Evolutionary conservation across 2,888 invertebrate genomes (phyloP).

Genomic region (Tachina lurida): DNA sequence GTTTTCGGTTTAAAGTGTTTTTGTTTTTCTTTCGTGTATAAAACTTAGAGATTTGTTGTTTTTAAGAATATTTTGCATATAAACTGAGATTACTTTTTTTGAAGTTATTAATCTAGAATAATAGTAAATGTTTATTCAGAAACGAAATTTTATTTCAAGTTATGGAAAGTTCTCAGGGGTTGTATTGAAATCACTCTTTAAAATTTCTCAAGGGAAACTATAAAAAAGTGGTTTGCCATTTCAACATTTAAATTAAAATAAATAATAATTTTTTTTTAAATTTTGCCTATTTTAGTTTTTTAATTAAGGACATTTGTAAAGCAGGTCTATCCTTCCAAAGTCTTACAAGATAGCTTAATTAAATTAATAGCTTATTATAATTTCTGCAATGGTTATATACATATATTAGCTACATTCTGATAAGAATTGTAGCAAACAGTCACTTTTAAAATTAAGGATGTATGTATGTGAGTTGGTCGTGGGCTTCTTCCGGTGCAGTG

Average conservation of each 20-base stretch:
- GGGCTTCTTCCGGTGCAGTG: too few relatives aligned
- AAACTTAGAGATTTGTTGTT: conserved; percentile 63
- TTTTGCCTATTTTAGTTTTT: too few relatives aligned
- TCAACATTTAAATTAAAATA: background rate
- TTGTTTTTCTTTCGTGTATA: conserved; percentile 48
- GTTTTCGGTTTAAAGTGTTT: conserved; percentile 46
- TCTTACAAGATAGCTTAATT: too few relatives aligned
- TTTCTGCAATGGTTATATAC: too few relatives aligned
- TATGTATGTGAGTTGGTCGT: too few relatives aligned
- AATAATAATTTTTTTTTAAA: too few relatives aligned
- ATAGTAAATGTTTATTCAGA: conserved; percentile 58
- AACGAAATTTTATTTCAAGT: conserved; percentile 21
- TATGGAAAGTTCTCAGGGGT: conserved; percentile 45
- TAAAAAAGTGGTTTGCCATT: background rate
- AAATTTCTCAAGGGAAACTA: conserved; percentile 30
- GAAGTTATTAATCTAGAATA: conserved; percentile 37
- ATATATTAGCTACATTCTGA: too few relatives aligned
- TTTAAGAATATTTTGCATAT: conserved; percentile 53
- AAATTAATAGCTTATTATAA: too few relatives aligned
- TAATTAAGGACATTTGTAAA: too few relatives aligned
- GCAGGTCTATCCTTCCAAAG: too few relatives aligned
- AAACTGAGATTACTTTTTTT: conserved; percentile 36
- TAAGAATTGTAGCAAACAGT: too few relatives aligned
- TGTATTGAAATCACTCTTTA: background rate
- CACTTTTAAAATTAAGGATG: too few relatives aligned